These are phyloP conservation scores for Reinhardtius hippoglossoides DNA, from an alignment of 2,113 vertebrate genomes.

Conservation along the genomic window DNA sequence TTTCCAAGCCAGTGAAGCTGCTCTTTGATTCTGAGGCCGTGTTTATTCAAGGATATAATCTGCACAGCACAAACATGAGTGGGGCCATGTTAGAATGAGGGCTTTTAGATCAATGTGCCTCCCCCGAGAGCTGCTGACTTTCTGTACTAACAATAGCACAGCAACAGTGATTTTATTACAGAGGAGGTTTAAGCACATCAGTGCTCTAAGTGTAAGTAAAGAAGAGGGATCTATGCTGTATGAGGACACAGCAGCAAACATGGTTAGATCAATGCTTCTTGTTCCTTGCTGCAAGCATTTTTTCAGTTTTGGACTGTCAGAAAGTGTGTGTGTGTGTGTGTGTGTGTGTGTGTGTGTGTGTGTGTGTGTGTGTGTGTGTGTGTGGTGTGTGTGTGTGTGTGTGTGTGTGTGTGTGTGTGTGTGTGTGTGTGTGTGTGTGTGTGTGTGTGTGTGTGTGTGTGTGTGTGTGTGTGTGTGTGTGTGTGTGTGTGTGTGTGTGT, in stretches of 20 bases:
- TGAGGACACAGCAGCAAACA: conserved; percentile 14
- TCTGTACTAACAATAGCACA: conserved; percentile 80
- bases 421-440: no score
- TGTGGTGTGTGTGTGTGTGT: no score
- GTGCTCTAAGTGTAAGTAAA: conserved; percentile 33
- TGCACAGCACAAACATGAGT: conserved; percentile 73
- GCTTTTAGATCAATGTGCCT: conserved; percentile 89
- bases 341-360: no score
- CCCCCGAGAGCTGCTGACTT: conserved; percentile 82
- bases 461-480: no score
- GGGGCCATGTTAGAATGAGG: conserved; percentile 74
- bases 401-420: no score
- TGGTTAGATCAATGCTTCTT: conserved; percentile 11
- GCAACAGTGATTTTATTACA: conserved; percentile 83
- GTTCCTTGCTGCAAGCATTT: conserved; percentile 9
- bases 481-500: no score
- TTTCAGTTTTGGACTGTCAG: no score
- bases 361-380: no score
- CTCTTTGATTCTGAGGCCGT: conserved; percentile 81
- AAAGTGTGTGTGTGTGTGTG: no score
- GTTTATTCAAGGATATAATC: conserved; percentile 86
- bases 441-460: no score
- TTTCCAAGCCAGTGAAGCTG: conserved; percentile 86
- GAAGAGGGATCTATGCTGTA: conserved; percentile 24
- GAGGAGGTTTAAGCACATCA: conserved; percentile 43